Evolutionary conservation across 1,140 invertebrate genomes (phyloP).

Genomic region (Nephila pilipes): DNA sequence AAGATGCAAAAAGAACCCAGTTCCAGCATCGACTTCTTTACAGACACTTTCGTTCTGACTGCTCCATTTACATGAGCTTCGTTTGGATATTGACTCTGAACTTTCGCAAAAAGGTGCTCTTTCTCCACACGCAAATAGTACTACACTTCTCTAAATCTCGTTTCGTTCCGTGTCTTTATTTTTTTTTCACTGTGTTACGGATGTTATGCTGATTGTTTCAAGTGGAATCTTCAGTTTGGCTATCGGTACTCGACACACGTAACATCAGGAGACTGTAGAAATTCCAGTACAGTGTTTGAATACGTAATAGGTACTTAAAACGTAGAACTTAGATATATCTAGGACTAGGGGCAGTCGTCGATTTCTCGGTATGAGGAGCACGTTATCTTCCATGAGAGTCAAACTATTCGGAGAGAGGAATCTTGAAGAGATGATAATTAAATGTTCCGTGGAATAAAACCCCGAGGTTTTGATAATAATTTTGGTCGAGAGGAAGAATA

Average conservation of each 20-base stretch:
- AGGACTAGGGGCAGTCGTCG: conserved; percentile 8
- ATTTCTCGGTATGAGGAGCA: conserved; percentile 34
- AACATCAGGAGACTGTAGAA: conserved; percentile 16
- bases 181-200: background rate
- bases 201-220: conserved; percentile 56
- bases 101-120: background rate
- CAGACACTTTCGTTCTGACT: conserved; percentile 20
- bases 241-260: conserved; percentile 43
- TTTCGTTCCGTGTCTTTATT: background rate
- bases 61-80: conserved; percentile 55
- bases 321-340: conserved; percentile 18
- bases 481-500: background rate
- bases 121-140: background rate
- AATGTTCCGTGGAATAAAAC: conserved; percentile 31
- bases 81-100: conserved; percentile 56
- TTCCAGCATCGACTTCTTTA: background rate
- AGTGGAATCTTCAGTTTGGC: conserved; percentile 50
- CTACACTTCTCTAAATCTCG: background rate
- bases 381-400: conserved; percentile 21
- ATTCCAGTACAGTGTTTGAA: conserved; percentile 33
- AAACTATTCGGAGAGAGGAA: background rate
- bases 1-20: background rate
- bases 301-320: conserved; percentile 57
- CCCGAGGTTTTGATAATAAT: conserved; percentile 32
- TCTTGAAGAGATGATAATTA: conserved; percentile 19